Conservation (phyloP, 2,797 vertebrate species). For the Trachops cirrhosus region DNA sequence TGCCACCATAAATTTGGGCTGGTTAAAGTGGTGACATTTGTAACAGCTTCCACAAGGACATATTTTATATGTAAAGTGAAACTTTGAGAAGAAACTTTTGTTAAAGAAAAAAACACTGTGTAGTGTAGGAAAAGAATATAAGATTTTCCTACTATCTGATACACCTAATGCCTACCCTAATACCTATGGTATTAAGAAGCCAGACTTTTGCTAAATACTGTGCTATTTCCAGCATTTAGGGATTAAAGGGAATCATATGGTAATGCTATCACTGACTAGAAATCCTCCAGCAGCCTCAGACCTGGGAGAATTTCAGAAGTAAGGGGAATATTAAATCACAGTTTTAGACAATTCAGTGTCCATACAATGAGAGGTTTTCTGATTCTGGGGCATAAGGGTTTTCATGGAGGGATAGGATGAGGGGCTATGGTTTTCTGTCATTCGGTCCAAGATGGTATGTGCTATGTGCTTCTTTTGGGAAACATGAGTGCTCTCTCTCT, state of each 20-base stretch:
- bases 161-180: neutral
- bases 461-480: neutral
- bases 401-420: neutral
- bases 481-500: neutral
- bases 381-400: neutral
- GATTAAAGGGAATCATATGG: constrained; percentile 38
- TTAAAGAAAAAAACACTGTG: constrained; percentile 61
- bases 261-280: constrained; percentile 38
- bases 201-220: constrained; percentile 48
- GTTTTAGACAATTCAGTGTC: neutral
- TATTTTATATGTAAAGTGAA: constrained; percentile 88
- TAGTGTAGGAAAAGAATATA: neutral
- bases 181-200: neutral
- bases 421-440: neutral
- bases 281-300: neutral
- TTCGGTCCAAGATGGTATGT: neutral
- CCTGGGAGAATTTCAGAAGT: constrained; percentile 36
- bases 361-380: constrained; percentile 3
- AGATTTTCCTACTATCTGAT: neutral
- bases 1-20: constrained; percentile 84
- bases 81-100: constrained; percentile 85
- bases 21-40: constrained; percentile 87
- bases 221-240: constrained; percentile 33
- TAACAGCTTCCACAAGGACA: constrained; percentile 87
- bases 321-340: constrained; percentile 38